Conservation (phyloP, 64 coral and sea anemone species). For the Porites lutea region DNA sequence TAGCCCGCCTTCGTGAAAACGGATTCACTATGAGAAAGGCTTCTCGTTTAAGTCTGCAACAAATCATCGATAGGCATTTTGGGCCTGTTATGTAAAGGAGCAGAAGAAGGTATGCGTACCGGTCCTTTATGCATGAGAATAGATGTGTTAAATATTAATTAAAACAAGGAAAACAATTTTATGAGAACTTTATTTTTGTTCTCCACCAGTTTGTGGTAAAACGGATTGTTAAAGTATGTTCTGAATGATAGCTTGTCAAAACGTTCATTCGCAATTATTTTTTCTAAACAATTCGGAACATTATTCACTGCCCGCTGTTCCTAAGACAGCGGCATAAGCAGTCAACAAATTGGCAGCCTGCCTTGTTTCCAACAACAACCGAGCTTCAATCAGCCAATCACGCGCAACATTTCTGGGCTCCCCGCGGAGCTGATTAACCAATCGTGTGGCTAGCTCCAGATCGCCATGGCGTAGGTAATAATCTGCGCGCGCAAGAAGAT, state of each 20-base stretch:
- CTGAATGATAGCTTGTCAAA: background rate
- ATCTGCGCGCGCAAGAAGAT: conserved; percentile 89
- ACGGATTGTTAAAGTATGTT: background rate
- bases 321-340: conserved; percentile 80
- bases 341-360: conserved; percentile 87
- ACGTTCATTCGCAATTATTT: background rate
- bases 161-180: background rate
- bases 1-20: too few species aligned
- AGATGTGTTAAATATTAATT: background rate
- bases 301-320: conserved; percentile 47
- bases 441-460: conserved; percentile 88
- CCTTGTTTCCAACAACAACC: conserved; percentile 94
- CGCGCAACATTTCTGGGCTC: conserved; percentile 84
- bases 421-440: conserved; percentile 95
- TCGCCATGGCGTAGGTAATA: conserved; percentile 84
- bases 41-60: too few species aligned
- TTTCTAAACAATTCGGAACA: background rate
- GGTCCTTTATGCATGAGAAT: too few species aligned
- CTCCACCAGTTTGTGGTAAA: background rate
- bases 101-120: too few species aligned
- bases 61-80: too few species aligned
- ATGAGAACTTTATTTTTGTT: conserved; percentile 14
- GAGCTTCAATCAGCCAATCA: conserved; percentile 91
- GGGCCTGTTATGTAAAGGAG: too few species aligned
- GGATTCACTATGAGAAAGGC: too few species aligned